A percentile compares a stretch with the other conserved stretches of the same genome.
Conservation (phyloP, 1,140 invertebrate species). For the Drosophila bocqueti region DNA sequence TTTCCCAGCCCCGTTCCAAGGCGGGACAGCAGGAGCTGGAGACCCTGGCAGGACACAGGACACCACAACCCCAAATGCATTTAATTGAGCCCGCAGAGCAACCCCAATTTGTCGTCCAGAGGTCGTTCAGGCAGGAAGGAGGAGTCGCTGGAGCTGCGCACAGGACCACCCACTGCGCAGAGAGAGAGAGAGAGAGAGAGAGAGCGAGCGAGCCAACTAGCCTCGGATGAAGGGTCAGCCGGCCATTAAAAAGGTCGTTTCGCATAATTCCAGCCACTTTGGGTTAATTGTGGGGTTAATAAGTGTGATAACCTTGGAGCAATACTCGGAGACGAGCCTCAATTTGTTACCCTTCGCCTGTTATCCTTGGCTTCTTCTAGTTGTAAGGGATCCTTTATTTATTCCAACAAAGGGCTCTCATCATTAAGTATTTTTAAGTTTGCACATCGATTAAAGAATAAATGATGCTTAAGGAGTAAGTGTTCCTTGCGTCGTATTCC, state of each 20-base stretch:
- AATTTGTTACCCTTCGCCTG: constrained; percentile 70
- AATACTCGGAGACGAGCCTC: constrained; percentile 50
- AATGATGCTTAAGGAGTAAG: constrained; percentile 28
- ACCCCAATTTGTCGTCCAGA: constrained; percentile 67
- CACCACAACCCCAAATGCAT: constrained; percentile 80
- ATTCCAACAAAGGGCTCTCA: constrained; percentile 32
- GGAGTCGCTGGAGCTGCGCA: constrained; percentile 37
- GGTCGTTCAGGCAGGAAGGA: constrained; percentile 18
- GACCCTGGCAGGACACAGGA: constrained; percentile 50
- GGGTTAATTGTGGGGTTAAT: constrained; percentile 71
- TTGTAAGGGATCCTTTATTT: constrained; percentile 42
- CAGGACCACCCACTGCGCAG: constrained; percentile 67
- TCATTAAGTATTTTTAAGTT: constrained; percentile 69
- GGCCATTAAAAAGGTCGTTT: constrained; percentile 67
- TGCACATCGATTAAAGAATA: constrained; percentile 43
- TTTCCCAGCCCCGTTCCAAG: constrained; percentile 38
- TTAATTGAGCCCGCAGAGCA: constrained; percentile 70
- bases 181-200: constrained; percentile 26
- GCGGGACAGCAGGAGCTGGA: constrained; percentile 9
- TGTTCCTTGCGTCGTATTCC: neutral
- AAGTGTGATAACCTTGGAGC: constrained; percentile 70
- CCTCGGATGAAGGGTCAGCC: constrained; percentile 12
- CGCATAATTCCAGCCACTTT: constrained; percentile 71
- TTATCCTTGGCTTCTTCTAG: constrained; percentile 37
- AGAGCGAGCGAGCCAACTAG: neutral